A percentile compares a stretch with the other conserved stretches of the same genome.
Evolutionary conservation across 1,140 invertebrate genomes (phyloP).

Genomic region (Drosophila miranda): DNA sequence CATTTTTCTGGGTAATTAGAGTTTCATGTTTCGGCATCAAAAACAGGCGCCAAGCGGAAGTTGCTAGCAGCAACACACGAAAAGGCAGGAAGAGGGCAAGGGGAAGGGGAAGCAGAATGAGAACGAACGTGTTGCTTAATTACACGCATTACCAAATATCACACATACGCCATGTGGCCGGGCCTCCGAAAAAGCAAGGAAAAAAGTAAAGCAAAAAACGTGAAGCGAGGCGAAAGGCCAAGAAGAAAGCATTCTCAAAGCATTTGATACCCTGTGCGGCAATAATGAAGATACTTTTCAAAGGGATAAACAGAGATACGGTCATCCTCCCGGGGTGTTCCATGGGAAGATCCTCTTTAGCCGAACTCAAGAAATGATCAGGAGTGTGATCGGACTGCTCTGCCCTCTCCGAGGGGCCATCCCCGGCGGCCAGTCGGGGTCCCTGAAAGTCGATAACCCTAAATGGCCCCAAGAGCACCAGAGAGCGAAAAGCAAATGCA

Average conservation of each 20-base stretch:
- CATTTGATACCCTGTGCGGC: no score
- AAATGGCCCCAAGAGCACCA: conserved; percentile 35
- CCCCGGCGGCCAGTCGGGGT: no score
- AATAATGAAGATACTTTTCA: no score
- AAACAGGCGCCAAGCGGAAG: conserved; percentile 56
- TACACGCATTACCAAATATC: conserved; percentile 76
- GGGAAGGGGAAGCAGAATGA: conserved; percentile 3
- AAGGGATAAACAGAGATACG: no score
- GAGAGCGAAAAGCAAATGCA: conserved; percentile 50
- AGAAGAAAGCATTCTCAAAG: background rate
- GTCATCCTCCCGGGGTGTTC: no score
- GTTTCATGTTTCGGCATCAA: conserved; percentile 67
- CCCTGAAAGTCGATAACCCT: conserved; percentile 60
- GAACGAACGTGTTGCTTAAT: conserved; percentile 67
- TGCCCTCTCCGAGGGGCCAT: background rate
- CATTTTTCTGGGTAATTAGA: conserved; percentile 73
- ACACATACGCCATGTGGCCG: conserved; percentile 68
- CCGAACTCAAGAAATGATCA: no score
- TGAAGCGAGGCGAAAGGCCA: background rate
- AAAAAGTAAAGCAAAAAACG: background rate
- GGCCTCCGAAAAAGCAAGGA: conserved; percentile 1
- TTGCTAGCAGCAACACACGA: conserved; percentile 58
- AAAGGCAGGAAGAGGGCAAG: conserved; percentile 5
- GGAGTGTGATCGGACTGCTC: no score
- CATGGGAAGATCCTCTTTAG: no score